phyloP scores from a whole-genome alignment of 2,797 vertebrate species.

The Schizopygopsis pylzovi region DNA sequence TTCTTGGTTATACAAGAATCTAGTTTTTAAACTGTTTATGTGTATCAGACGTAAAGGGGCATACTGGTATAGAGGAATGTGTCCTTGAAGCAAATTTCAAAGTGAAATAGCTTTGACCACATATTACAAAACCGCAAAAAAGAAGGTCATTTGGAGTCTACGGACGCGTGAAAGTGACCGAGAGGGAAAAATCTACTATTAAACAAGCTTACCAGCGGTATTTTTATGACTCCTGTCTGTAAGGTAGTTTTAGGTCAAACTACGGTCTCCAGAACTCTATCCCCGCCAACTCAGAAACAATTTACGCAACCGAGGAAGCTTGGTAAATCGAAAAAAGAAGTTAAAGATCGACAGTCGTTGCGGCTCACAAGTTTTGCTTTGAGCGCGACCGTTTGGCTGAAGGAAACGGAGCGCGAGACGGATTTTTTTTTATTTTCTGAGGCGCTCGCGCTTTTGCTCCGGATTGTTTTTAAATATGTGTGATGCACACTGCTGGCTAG shows the following conservation, averaged over 20 bases:
- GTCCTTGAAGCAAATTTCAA: conserved; percentile 30
- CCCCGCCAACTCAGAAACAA: conserved; percentile 52
- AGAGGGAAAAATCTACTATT: not conserved
- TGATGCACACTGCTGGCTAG: conserved; percentile 77
- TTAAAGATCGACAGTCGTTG: conserved; percentile 77
- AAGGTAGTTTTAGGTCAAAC: conserved; percentile 26
- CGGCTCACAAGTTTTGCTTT: conserved; percentile 78
- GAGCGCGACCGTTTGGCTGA: conserved; percentile 61
- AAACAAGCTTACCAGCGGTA: conserved; percentile 20
- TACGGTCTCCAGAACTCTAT: conserved; percentile 12
- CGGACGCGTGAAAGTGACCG: conserved; percentile 35
- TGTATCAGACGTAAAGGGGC: not conserved
- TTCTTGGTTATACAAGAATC: not conserved
- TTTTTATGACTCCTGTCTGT: conserved; percentile 20
- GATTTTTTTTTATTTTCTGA: conserved; percentile 37
- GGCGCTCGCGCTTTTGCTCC: conserved; percentile 63
- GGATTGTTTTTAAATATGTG: conserved; percentile 69
- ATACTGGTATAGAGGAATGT: conserved; percentile 3
- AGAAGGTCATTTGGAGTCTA: conserved; percentile 29
- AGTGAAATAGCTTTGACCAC: conserved; percentile 23
- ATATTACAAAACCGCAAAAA: conserved; percentile 22
- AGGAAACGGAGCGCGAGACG: conserved; percentile 43
- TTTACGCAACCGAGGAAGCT: conserved; percentile 59
- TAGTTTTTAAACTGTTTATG: conserved; percentile 20
- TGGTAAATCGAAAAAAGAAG: conserved; percentile 75